A percentile compares a stretch with the other conserved stretches of the same genome.
Conservation (phyloP, 2,888 invertebrate genomes). For the Chelonus formosanus region DNA sequence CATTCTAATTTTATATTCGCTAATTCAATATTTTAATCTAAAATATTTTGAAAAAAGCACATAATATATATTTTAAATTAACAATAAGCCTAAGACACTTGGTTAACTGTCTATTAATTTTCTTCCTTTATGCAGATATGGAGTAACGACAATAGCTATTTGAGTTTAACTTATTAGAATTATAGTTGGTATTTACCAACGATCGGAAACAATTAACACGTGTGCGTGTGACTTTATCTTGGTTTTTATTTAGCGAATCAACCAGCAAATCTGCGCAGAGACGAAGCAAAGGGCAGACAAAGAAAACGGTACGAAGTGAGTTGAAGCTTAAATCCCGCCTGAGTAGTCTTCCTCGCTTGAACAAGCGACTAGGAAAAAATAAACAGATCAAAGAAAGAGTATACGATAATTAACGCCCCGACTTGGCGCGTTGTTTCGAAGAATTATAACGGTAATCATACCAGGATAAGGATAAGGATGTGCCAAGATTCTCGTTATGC, state of each 20-base stretch:
- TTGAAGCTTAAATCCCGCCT: slow-evolving; percentile 24
- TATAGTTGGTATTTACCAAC: slow-evolving; percentile 23
- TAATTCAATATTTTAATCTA: too few relatives aligned
- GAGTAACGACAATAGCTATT: not conserved
- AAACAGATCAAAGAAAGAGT: slow-evolving; percentile 36
- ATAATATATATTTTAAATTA: too few relatives aligned
- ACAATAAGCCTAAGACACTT: too few relatives aligned
- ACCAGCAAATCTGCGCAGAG: not conserved
- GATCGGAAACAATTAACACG: slow-evolving; percentile 43
- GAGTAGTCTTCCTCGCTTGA: slow-evolving; percentile 29
- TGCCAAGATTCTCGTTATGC: slow-evolving; percentile 43
- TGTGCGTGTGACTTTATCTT: slow-evolving; percentile 36
- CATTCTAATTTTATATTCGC: too few relatives aligned
- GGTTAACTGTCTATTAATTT: not conserved
- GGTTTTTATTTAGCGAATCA: slow-evolving; percentile 26
- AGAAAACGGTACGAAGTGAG: not conserved
- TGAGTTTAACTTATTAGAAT: not conserved
- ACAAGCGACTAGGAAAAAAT: slow-evolving; percentile 32
- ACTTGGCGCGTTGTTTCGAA: slow-evolving; percentile 45
- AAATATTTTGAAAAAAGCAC: too few relatives aligned
- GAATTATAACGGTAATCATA: slow-evolving; percentile 56
- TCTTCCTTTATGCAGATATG: slow-evolving; percentile 1
- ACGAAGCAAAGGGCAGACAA: not conserved
- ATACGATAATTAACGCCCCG: slow-evolving; percentile 51
- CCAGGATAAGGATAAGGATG: slow-evolving; percentile 45